A percentile compares a stretch with the other conserved stretches of the same genome.
These are phyloP conservation scores for Silurus aristotelis DNA, from an alignment of 2,797 vertebrate genomes.

Conservation along the genomic window DNA sequence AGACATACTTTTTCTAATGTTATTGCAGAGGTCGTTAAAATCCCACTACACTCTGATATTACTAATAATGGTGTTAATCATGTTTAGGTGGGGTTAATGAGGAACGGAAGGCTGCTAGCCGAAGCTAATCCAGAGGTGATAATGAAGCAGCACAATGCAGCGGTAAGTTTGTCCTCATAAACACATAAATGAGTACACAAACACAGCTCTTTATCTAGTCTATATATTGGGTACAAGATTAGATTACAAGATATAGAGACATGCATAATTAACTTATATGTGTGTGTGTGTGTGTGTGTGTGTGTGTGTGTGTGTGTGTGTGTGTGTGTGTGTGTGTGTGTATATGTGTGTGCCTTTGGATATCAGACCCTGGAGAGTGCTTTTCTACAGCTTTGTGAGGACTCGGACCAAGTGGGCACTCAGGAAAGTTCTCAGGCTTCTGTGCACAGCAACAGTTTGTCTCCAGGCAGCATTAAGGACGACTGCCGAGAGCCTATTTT, in stretches of 20 bases:
- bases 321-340: background rate
- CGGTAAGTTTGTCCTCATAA: slow-evolving; percentile 64
- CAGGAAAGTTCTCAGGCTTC: slow-evolving; percentile 57
- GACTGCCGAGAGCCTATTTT: slow-evolving; percentile 73
- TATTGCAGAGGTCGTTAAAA: background rate
- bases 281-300: background rate
- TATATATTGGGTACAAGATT: too few relatives aligned
- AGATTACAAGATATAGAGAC: background rate
- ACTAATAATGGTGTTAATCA: background rate
- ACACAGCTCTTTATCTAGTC: background rate
- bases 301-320: background rate
- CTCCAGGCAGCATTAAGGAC: slow-evolving; percentile 67
- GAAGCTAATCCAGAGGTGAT: slow-evolving; percentile 74
- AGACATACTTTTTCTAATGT: background rate
- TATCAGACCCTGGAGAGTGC: slow-evolving; percentile 76
- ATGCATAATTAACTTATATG: background rate
- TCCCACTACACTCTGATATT: background rate
- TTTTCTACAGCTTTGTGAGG: slow-evolving; percentile 79
- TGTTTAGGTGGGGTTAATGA: slow-evolving; percentile 78
- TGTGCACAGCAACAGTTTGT: slow-evolving; percentile 62
- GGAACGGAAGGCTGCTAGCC: slow-evolving; percentile 74
- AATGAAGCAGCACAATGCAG: slow-evolving; percentile 75
- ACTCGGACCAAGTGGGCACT: slow-evolving; percentile 65
- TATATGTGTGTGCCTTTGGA: slow-evolving; percentile 22
- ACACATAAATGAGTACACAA: background rate